Evolutionary conservation across 2,113 vertebrate species (phyloP).

Genomic region (Leucoraja erinaceus): DNA sequence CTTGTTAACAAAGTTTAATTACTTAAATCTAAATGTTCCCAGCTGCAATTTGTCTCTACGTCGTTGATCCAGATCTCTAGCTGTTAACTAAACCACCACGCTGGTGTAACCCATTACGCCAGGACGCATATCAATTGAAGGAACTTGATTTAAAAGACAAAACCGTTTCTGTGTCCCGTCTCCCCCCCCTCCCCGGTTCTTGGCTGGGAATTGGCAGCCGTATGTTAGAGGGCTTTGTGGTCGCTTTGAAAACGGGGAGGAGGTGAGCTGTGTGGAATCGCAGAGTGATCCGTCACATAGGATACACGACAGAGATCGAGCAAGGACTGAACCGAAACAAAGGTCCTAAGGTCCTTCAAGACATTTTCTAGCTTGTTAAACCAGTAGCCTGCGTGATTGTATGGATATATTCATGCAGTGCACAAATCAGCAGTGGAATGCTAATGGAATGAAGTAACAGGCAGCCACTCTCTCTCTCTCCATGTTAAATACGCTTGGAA

Average conservation of each 20-base stretch:
- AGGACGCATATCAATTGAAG: too few species aligned
- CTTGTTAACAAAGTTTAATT: too few species aligned
- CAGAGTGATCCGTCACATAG: background rate
- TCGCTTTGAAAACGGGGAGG: background rate
- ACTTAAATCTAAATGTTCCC: too few species aligned
- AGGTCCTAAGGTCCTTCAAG: background rate
- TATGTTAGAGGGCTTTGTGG: slow-evolving; percentile 1
- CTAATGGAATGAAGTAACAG: background rate
- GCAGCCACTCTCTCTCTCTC: background rate
- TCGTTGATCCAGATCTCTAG: too few species aligned
- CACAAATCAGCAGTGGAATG: background rate
- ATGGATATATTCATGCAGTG: background rate
- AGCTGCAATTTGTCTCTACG: too few species aligned
- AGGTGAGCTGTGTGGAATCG: background rate
- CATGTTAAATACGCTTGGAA: background rate
- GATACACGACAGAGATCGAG: background rate
- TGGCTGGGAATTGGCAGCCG: background rate
- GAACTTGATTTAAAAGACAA: too few species aligned
- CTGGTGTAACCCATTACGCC: too few species aligned
- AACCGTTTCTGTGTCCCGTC: too few species aligned
- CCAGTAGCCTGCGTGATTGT: background rate
- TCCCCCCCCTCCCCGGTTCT: too few species aligned
- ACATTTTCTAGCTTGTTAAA: background rate
- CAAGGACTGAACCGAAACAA: background rate
- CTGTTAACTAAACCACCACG: too few species aligned